Evolutionary conservation across 2,797 vertebrate genomes (phyloP).

Genomic region (Pyrocephalus nanus): DNA sequence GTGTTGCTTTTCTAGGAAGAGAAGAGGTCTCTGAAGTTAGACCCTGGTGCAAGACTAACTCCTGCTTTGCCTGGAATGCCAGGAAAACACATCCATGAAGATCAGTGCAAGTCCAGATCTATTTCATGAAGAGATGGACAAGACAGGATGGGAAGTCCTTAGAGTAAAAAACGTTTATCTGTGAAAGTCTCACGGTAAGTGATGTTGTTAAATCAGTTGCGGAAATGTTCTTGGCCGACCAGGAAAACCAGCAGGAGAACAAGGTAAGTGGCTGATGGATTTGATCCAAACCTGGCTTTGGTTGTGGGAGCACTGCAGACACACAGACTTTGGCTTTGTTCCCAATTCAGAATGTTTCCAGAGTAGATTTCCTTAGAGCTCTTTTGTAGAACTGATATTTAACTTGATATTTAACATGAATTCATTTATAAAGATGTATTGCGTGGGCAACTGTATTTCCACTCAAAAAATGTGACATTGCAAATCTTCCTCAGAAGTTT

Average conservation of each 20-base stretch:
- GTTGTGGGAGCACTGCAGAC: not conserved
- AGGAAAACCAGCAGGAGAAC: not conserved
- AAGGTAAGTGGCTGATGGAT: fast-evolving
- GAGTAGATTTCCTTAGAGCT: not conserved
- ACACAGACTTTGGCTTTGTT: not conserved
- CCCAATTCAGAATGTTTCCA: fast-evolving
- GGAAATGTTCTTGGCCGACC: not conserved
- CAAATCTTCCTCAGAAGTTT: not conserved
- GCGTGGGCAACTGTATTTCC: not conserved
- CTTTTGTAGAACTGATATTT: not conserved
- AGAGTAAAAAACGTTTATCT: fast-evolving
- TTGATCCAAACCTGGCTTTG: not conserved
- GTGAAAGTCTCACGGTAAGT: not conserved
- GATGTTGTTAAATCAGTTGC: not conserved
- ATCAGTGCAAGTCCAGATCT: not conserved
- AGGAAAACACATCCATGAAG: fast-evolving
- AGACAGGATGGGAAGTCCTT: not conserved
- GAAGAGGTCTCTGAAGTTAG: fast-evolving
- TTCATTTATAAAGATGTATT: not conserved
- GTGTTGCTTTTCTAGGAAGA: not conserved
- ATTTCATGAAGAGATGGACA: not conserved
- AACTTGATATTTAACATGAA: not conserved
- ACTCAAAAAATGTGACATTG: not conserved
- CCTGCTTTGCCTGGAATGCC: not conserved
- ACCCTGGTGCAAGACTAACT: not conserved